Evolutionary conservation across 2,888 invertebrate species (phyloP), one percentile per base, ranked within the genome.

Genomic region (Pachliopta kotzebuea): DNA sequence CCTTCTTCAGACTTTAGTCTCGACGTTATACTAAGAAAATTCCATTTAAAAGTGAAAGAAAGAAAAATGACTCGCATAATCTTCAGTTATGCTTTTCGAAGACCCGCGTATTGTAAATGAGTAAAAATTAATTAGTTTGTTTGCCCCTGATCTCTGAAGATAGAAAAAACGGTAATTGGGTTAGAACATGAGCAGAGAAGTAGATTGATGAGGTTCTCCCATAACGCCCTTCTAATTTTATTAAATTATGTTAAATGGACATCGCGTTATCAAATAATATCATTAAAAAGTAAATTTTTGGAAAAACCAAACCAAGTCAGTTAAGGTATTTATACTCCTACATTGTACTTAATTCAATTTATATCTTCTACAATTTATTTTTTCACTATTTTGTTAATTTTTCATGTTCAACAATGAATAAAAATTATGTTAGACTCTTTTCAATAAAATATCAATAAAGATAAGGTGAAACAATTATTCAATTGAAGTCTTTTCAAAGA

Each of bases 101-200:
- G 61, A 63, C 55, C 62, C 63, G 67, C 60, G 24, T 54, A 50
- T 63, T 83, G 79, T 81, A 83, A 85, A 86, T 84, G 80, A 85
- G 81, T 78, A 79, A 79, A 83, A 83, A 86, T 83, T 86, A 85
- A 86, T 88, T 84, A 85, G 79, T 80, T 80, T 75, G 74, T 72
- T 76, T 42, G 42, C 53, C 31, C 53, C 45, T 61, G 56, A 56
- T 29, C 29, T 56, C 29, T 56, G 45, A 45, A 56, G 17, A 74
- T n/a, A n/a, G n/a, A n/a, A n/a, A 82, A 80, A 80, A 81, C 81
- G 78, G 79, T 83, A 84, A 86, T 85, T 83, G 77, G 77, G 69
- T 66, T 68, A 67, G 62, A 70, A 61, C 50, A 59, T 68, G 58
- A 59, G 52, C 53, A 52, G 60, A 26, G 31, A 50, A 63, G 45